Evolutionary conservation across 2,888 invertebrate species (phyloP), one percentile per base, ranked within the genome.

Genomic region (Hoplodrina ambigua): DNA sequence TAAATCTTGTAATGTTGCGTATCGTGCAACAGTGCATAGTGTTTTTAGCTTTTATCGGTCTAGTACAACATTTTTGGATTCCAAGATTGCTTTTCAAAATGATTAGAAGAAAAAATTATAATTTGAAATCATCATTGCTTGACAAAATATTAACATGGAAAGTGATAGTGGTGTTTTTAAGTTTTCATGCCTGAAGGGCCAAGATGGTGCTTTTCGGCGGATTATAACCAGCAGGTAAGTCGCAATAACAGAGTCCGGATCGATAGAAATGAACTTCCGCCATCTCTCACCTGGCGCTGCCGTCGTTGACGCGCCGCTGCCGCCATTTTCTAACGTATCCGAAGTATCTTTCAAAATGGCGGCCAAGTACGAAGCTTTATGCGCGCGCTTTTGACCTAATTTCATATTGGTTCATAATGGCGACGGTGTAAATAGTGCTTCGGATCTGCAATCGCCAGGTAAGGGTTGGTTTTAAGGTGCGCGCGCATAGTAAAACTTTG

Each of bases 301-400:
- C 33, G 37, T 37, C 7, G 11, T 7, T 2, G 37, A 37, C 37
- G 11, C 37, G 10, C 37, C 8, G 37, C 37, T 10, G 37, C 37
- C 37, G 37, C 37, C 37, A 37, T 37, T 37, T 37, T 37, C 7
- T 33, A 41, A 41, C 41, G 11, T 41, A 13, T 1, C 11, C 41
- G 11, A 41, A 41, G 11, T 13, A 41, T 13, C 41, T 2, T 68
- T 55, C 56, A 72, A 71, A 72, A 56, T 61, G 52, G 37, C 25
- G 60, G 10, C 55, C 15, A 1, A 41, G 17, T 50, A 41, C 41
- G 41, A 53, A 50, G 17, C 62, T 59, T 50, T 19, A 11, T 69
- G 15, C n/a, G 71, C 70, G 52, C 33, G 56, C 56, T 41, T 41
- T n/a, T 13, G 44, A 20, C 33, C 44, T 37, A 19, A 15, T 49